Evolutionary conservation across 2,888 invertebrate genomes (phyloP).

Genomic region (Shargacucullia verbasci): DNA sequence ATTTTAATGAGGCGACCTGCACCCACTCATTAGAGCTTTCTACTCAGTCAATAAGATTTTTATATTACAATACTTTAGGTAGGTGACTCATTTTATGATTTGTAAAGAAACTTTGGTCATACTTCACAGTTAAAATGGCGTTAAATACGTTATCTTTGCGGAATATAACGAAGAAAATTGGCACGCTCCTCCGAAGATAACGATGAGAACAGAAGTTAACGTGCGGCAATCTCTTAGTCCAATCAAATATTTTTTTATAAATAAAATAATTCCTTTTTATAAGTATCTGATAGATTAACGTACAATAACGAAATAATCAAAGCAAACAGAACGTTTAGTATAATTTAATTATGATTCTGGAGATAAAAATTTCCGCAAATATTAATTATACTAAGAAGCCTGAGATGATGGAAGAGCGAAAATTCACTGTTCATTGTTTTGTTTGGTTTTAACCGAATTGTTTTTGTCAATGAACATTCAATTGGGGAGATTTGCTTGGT

Average conservation of each 20-base stretch:
- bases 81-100: conserved; percentile 3
- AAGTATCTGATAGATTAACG: too few relatives aligned
- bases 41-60: too few relatives aligned
- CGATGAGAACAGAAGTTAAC: too few relatives aligned
- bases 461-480: conserved; percentile 55
- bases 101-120: background rate
- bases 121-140: too few relatives aligned
- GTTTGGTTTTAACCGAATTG: conserved; percentile 43
- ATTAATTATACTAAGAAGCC: conserved; percentile 15
- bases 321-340: background rate
- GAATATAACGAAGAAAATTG: too few relatives aligned
- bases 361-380: conserved; percentile 26
- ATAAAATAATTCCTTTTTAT: too few relatives aligned
- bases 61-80: too few relatives aligned
- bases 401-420: conserved; percentile 17
- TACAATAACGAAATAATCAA: too few relatives aligned
- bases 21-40: conserved; percentile 40
- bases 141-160: too few relatives aligned
- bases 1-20: conserved; percentile 50
- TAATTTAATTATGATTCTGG: background rate
- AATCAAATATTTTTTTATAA: too few relatives aligned
- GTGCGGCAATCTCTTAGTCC: too few relatives aligned
- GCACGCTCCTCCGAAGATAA: too few relatives aligned
- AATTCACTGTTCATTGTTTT: conserved; percentile 34
- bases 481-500: conserved; percentile 49